phyloP scores from a whole-genome alignment of 2,113 vertebrate species.

The Cacatua alba region DNA sequence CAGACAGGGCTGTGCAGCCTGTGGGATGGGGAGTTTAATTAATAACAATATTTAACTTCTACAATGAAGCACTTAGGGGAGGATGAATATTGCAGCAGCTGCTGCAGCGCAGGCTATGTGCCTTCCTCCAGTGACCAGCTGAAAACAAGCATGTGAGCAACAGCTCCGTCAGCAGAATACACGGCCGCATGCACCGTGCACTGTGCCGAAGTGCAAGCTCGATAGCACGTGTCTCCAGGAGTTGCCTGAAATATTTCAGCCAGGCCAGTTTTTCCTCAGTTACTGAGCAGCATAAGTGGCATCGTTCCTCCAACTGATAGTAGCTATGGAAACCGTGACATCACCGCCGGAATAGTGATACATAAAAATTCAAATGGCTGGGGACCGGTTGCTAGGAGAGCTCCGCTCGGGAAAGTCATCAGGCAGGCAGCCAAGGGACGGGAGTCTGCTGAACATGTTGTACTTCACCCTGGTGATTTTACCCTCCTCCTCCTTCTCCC shows the following conservation, averaged over 20 bases:
- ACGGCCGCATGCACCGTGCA: fast-evolving
- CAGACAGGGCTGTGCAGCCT: slow-evolving; percentile 20
- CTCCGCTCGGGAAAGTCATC: slow-evolving; percentile 77
- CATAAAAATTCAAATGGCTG: slow-evolving; percentile 83
- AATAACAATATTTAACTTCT: slow-evolving; percentile 63
- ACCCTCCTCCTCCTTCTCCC: slow-evolving; percentile 53
- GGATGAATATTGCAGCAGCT: neutral
- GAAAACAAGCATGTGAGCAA: neutral
- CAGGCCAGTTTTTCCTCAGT: slow-evolving; percentile 56
- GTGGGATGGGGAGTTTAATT: slow-evolving; percentile 53
- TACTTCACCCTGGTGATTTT: slow-evolving; percentile 67
- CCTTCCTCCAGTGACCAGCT: neutral
- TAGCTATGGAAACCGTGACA: slow-evolving; percentile 85
- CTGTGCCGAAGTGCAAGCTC: slow-evolving; percentile 40
- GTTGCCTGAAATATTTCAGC: slow-evolving; percentile 38
- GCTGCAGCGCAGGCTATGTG: neutral
- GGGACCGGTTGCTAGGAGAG: slow-evolving; percentile 87
- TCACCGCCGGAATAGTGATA: slow-evolving; percentile 85
- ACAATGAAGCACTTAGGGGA: slow-evolving; percentile 3
- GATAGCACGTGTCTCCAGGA: neutral
- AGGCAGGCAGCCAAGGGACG: slow-evolving; percentile 78
- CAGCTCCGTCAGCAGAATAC: slow-evolving; percentile 18
- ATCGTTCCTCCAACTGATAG: slow-evolving; percentile 82
- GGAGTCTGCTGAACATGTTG: slow-evolving; percentile 73
- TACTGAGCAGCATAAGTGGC: slow-evolving; percentile 73